Evolutionary conservation across 1,140 invertebrate species (phyloP).

Genomic region (Orchesella cincta): DNA sequence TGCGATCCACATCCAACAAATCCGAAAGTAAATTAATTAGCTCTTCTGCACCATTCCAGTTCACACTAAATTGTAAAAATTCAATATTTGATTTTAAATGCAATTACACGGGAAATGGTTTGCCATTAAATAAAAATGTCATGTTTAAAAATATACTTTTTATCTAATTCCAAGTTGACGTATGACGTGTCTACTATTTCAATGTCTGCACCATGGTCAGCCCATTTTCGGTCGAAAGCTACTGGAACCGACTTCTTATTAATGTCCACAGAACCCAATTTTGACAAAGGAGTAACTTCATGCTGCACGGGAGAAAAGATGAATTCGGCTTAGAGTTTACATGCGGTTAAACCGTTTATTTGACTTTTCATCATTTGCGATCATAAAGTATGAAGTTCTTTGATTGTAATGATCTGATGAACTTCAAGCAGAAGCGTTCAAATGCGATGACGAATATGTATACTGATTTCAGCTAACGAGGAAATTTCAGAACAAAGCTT

Average conservation of each 20-base stretch:
- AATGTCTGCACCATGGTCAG: conserved; percentile 22
- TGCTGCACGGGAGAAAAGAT: neutral
- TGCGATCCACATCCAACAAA: conserved; percentile 64
- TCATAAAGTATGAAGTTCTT: too few species aligned
- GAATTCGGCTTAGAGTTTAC: too few species aligned
- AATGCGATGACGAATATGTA: too few species aligned
- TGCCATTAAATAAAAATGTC: conserved; percentile 16
- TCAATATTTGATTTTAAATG: conserved; percentile 32
- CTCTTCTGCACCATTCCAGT: conserved; percentile 63
- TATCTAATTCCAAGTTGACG: conserved; percentile 26
- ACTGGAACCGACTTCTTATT: conserved; percentile 35
- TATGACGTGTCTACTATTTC: conserved; percentile 45
- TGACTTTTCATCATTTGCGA: too few species aligned
- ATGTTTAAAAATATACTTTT: neutral
- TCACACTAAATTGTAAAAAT: conserved; percentile 55
- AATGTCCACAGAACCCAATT: neutral
- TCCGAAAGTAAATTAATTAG: conserved; percentile 64
- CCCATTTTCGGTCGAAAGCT: conserved; percentile 13
- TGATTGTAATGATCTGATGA: too few species aligned
- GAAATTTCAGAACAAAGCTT: too few species aligned
- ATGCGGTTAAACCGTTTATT: too few species aligned
- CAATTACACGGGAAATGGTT: conserved; percentile 10
- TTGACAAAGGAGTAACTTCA: neutral
- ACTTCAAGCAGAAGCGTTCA: too few species aligned
- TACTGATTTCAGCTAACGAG: too few species aligned